Percentiles rank a stretch among this genome's conserved stretches.
Conservation (phyloP, 2,888 invertebrate genomes). For the Drosophila recens region DNA sequence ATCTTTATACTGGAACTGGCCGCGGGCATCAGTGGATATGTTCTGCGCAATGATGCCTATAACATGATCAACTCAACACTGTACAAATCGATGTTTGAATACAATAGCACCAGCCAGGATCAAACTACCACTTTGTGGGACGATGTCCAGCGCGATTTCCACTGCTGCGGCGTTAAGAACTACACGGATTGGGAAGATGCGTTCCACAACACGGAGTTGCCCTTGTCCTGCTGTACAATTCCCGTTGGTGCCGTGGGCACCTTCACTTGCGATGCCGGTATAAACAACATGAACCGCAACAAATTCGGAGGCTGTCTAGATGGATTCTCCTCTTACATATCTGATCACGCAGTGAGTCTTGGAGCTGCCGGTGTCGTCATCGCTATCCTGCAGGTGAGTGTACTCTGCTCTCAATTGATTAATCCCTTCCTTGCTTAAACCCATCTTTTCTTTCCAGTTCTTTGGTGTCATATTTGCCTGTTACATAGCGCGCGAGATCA, state of each 20-base stretch:
- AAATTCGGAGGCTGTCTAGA: constrained; percentile 86
- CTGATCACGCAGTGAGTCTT: constrained; percentile 89
- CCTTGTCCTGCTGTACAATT: constrained; percentile 88
- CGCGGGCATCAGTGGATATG: constrained; percentile 91
- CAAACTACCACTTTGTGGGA: constrained; percentile 87
- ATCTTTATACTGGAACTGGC: constrained; percentile 92
- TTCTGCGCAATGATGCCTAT: constrained; percentile 87
- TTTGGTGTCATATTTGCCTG: constrained; percentile 85
- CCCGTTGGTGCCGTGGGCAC: constrained; percentile 84
- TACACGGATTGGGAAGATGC: constrained; percentile 87
- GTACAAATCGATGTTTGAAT: constrained; percentile 85
- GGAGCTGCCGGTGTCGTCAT: constrained; percentile 91
- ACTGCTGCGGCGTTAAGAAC: constrained; percentile 88
- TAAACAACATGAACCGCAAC: constrained; percentile 65
- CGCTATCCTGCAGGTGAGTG: constrained; percentile 90
- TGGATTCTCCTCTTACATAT: constrained; percentile 87
- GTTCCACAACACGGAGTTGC: constrained; percentile 81
- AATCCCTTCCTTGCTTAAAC: not conserved
- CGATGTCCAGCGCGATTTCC: constrained; percentile 87
- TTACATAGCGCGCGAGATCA: constrained; percentile 84
- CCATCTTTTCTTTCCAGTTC: constrained; percentile 71
- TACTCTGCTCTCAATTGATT: not conserved
- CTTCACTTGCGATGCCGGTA: constrained; percentile 84
- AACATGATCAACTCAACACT: constrained; percentile 87
- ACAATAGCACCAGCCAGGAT: constrained; percentile 62